A percentile compares a stretch with the other conserved stretches of the same genome.
These are phyloP conservation scores for Larimichthys polyactis DNA, from an alignment of 2,113 vertebrate species.

Conservation along the genomic window DNA sequence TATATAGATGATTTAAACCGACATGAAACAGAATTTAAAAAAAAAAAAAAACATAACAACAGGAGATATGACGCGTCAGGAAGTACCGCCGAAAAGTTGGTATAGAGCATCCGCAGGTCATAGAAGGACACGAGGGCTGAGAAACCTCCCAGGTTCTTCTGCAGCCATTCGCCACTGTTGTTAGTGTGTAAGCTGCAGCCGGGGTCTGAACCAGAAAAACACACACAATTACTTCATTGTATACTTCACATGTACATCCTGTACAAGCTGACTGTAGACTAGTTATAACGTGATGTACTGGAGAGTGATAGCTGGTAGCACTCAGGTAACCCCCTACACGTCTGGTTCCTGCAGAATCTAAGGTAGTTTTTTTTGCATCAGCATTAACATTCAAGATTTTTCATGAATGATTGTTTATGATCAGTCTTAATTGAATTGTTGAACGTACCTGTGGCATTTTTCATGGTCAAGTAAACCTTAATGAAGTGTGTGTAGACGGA, in stretches of 20 bases:
- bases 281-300: too few relatives aligned
- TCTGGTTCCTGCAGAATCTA: too few relatives aligned
- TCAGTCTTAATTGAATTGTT: neutral
- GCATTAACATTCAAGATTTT: too few relatives aligned
- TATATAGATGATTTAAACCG: neutral
- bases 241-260: neutral
- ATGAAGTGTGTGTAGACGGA: slow-evolving; percentile 75
- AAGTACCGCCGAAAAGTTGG: slow-evolving; percentile 70
- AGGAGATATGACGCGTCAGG: neutral
- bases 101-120: slow-evolving; percentile 61
- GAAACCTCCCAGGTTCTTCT: slow-evolving; percentile 77
- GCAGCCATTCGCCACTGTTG: slow-evolving; percentile 78
- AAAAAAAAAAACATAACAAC: too few relatives aligned
- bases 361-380: too few relatives aligned
- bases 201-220: slow-evolving; percentile 55
- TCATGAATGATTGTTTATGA: too few relatives aligned
- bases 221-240: slow-evolving; percentile 1
- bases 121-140: slow-evolving; percentile 46
- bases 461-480: slow-evolving; percentile 66
- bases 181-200: slow-evolving; percentile 55
- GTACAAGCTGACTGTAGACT: neutral
- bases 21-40: neutral
- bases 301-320: neutral
- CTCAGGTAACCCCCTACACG: too few relatives aligned
- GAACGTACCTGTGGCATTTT: slow-evolving; percentile 68